These are phyloP conservation scores for Xanthorhoe designata DNA, from an alignment of 2,888 invertebrate species.

Conservation along the genomic window DNA sequence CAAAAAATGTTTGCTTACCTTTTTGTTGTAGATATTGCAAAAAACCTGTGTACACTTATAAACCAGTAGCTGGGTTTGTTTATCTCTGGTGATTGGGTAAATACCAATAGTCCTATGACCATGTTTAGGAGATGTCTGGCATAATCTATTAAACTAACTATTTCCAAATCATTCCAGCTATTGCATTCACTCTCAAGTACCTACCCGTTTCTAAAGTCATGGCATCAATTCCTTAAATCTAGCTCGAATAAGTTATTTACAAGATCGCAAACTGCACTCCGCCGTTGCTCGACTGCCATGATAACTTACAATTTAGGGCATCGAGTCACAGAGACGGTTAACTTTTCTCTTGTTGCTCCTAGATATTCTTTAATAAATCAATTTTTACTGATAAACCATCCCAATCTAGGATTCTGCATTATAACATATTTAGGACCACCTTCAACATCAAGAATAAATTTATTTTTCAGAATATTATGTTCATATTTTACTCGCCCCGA, in stretches of 20 bases:
- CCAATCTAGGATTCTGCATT: no score
- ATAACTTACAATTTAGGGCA: conserved; percentile 37
- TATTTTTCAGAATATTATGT: no score
- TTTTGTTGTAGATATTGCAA: no score
- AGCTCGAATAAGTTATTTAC: conserved; percentile 31
- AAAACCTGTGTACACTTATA: no score
- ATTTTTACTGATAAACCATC: not conserved
- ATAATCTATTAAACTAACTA: not conserved
- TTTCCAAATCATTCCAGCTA: not conserved
- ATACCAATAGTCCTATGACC: no score
- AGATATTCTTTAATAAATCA: not conserved
- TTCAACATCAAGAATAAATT: no score
- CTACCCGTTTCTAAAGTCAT: conserved; percentile 3
- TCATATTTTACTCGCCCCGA: no score
- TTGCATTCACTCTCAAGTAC: not conserved
- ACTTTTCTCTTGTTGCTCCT: not conserved
- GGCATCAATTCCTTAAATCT: conserved; percentile 20
- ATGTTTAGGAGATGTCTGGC: not conserved
- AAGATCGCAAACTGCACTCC: conserved; percentile 32
- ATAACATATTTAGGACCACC: no score
- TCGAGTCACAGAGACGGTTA: not conserved
- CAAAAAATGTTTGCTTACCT: no score
- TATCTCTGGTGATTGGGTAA: no score
- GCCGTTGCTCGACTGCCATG: conserved; percentile 1
- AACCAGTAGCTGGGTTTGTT: no score